These are phyloP conservation scores for Aelia acuminata DNA, from an alignment of 2,888 invertebrate species.

Conservation along the genomic window DNA sequence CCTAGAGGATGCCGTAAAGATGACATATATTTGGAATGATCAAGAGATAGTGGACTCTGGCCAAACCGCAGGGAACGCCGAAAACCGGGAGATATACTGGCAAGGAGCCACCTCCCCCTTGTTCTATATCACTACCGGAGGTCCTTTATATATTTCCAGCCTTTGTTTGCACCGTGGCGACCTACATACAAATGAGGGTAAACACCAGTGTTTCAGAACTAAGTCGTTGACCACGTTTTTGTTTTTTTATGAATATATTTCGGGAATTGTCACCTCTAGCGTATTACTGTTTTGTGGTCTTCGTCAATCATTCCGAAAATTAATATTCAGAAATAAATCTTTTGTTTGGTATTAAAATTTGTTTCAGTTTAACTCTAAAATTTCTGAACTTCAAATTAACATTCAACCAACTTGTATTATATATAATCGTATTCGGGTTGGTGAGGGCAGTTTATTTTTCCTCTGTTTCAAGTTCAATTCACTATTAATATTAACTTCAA, in stretches of 20 bases:
- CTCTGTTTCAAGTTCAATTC: no score
- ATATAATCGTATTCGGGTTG: no score
- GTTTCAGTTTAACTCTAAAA: no score
- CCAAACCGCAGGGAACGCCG: neutral
- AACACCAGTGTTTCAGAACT: neutral
- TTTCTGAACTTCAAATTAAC: no score
- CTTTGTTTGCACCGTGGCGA: neutral
- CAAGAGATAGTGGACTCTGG: neutral
- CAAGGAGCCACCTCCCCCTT: neutral
- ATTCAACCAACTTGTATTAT: no score
- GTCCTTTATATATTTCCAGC: constrained; percentile 10
- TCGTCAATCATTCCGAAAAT: neutral
- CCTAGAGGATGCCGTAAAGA: neutral
- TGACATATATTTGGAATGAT: constrained; percentile 4
- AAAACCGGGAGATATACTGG: neutral
- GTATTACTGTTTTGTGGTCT: neutral
- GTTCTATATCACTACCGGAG: neutral
- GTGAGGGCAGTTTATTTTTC: no score
- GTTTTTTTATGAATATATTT: neutral
- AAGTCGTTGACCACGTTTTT: neutral
- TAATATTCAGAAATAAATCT: neutral
- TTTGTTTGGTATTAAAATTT: no score
- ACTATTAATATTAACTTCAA: no score
- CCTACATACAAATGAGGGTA: constrained; percentile 26
- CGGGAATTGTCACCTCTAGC: neutral